A percentile compares a stretch with the other conserved stretches of the same genome.
phyloP scores from a whole-genome alignment of 2,113 vertebrate genomes.

The Petrocephalus zakoni region DNA sequence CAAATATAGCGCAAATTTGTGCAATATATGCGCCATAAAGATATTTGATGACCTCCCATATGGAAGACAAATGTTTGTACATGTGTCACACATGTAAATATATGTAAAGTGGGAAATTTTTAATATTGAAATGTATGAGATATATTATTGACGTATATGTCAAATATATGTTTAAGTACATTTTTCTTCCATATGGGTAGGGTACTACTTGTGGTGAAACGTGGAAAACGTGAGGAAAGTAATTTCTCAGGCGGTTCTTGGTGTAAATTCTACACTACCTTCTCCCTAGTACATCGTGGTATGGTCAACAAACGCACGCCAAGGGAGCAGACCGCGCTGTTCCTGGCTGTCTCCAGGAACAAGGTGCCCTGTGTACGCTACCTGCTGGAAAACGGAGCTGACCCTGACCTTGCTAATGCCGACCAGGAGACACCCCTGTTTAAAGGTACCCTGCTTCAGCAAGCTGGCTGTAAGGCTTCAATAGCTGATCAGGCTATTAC shows the following conservation, averaged over 20 bases:
- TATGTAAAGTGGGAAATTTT: background rate
- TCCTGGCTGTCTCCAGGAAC: slow-evolving; percentile 63
- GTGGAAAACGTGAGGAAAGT: background rate
- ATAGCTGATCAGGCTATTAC: background rate
- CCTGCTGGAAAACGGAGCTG: slow-evolving; percentile 74
- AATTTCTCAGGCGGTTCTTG: background rate
- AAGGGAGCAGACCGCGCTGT: slow-evolving; percentile 72
- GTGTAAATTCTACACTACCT: background rate
- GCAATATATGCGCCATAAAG: background rate
- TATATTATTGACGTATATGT: background rate
- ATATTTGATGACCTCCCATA: background rate
- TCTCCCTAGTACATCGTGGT: slow-evolving; percentile 64
- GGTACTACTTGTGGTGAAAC: background rate
- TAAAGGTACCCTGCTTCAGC: slow-evolving; percentile 66
- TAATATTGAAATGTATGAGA: too few relatives aligned
- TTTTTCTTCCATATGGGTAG: background rate
- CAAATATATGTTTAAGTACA: background rate
- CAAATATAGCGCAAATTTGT: background rate
- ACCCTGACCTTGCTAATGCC: slow-evolving; percentile 72
- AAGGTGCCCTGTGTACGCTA: slow-evolving; percentile 60
- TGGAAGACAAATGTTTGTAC: background rate
- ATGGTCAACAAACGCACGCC: slow-evolving; percentile 74
- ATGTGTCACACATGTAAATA: background rate
- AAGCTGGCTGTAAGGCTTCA: background rate
- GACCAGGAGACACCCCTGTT: slow-evolving; percentile 80